phyloP scores from a whole-genome alignment of 2,888 invertebrate species.

The Caenorhabditis wallacei region DNA sequence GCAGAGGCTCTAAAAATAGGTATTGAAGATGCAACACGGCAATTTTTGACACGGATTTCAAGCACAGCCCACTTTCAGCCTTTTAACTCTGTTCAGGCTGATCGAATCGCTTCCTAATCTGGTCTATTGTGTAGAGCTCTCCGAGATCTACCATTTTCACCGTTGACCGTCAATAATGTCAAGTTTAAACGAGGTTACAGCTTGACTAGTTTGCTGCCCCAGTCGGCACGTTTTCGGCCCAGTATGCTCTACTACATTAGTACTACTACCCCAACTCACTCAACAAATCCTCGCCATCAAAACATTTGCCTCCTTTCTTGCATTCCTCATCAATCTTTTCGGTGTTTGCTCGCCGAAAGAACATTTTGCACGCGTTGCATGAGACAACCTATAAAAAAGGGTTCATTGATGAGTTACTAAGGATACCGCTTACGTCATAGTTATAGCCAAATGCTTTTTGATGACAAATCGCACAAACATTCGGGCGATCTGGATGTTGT shows the following conservation, averaged over 20 bases:
- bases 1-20: too few species aligned
- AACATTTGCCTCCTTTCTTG: slow-evolving; percentile 14
- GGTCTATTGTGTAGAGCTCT: too few species aligned
- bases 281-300: slow-evolving; percentile 16
- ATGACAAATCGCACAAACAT: slow-evolving; percentile 24
- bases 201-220: too few species aligned
- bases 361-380: slow-evolving; percentile 61
- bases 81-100: too few species aligned
- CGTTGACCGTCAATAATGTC: too few species aligned
- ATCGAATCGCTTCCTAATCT: too few species aligned
- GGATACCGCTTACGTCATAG: slow-evolving; percentile 21
- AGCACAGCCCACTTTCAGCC: too few species aligned
- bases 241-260: not conserved
- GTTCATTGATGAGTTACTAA: not conserved
- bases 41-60: too few species aligned
- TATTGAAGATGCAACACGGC: too few species aligned
- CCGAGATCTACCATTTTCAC: too few species aligned
- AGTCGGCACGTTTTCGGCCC: too few species aligned
- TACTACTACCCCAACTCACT: slow-evolving; percentile 12
- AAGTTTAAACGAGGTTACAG: too few species aligned
- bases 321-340: slow-evolving; percentile 23
- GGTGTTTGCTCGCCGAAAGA: slow-evolving; percentile 29
- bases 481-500: not conserved
- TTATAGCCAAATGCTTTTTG: slow-evolving; percentile 46
- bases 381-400: slow-evolving; percentile 24